Evolutionary conservation across 2,888 invertebrate genomes (phyloP), one percentile per base, ranked within the genome.

Genomic region (Geotrupes spiniger): DNA sequence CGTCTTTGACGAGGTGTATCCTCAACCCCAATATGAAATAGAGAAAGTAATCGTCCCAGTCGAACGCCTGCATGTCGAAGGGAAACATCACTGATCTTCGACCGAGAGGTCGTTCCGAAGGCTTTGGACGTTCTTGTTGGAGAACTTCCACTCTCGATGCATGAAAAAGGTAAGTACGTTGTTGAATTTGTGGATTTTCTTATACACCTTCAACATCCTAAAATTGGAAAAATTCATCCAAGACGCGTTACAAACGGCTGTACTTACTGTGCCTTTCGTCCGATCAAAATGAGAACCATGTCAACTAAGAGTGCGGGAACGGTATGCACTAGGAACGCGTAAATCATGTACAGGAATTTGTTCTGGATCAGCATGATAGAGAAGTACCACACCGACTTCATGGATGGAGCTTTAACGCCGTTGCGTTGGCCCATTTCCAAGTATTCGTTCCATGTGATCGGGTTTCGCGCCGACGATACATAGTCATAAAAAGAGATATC

Each of bases 401-500:
- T 74, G 21, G 79, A 68, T 0, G 83, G 82, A 49, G 76, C 76
- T 1, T 71, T 58, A 9, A 74, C 60, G 1, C 81, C 78, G 48
- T 81, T 75, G 5, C 70, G 68, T 58, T 79, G 54, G 52, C 80
- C 81, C 2, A 76, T 66, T 0, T 67, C 49, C 60, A 74, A 68
- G 60, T 89, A 89, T 36, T 85, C 78, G 0, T 76, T 21, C 95
- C 95, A 97, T 0, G 83, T 84, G 31, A 95, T 73, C 1, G 84
- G 83, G 64, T 92, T 91, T 51, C 88, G 81, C 1, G 78, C 77
- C 0, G 91, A 88, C 1, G 93, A 89, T 1, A 92, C 89, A 69
- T 85, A 91, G 74, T 95, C 94, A 75, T 88, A 94, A 36, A 94
- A 83, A 0, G 83, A 77, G 1, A 67, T 59, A 39, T 64, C 57